Percentiles rank a stretch among this genome's conserved stretches.
Evolutionary conservation across 2,113 vertebrate species (phyloP).

Genomic region (Oplegnathus fasciatus): DNA sequence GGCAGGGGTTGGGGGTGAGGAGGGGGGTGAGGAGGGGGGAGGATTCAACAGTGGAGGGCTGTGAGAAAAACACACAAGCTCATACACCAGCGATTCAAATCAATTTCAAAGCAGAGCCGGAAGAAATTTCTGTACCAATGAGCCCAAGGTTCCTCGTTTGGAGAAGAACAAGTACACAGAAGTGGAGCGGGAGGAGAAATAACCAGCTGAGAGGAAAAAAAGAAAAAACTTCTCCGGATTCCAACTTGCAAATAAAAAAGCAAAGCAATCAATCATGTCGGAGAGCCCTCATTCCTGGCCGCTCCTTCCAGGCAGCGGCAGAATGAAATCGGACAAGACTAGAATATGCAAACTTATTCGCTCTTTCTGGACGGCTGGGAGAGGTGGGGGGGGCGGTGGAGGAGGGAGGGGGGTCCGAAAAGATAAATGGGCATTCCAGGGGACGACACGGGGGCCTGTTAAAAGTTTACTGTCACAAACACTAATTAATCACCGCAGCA

Average conservation of each 20-base stretch:
- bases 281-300: conserved; percentile 86
- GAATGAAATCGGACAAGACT: conserved; percentile 90
- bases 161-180: conserved; percentile 73
- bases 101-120: conserved; percentile 89
- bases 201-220: conserved; percentile 40
- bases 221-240: conserved; percentile 84
- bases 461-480: conserved; percentile 89
- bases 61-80: conserved; percentile 94
- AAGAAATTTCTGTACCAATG: conserved; percentile 88
- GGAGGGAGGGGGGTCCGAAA: conserved; percentile 36
- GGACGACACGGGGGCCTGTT: conserved; percentile 79
- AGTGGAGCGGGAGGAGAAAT: conserved; percentile 23
- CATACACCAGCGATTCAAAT: conserved; percentile 89
- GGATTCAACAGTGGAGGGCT: conserved; percentile 51
- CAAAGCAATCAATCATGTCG: conserved; percentile 93
- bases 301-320: conserved; percentile 85
- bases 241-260: conserved; percentile 91
- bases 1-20: neutral
- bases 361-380: conserved; percentile 64
- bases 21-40: neutral
- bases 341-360: conserved; percentile 89
- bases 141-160: conserved; percentile 78
- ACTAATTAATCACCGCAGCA: conserved; percentile 91
- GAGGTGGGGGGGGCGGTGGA: conserved; percentile 16
- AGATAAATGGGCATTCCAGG: conserved; percentile 82